Evolutionary conservation across 2,113 vertebrate species (phyloP), one percentile per base, ranked within the genome.

Genomic region (Alces alces): DNA sequence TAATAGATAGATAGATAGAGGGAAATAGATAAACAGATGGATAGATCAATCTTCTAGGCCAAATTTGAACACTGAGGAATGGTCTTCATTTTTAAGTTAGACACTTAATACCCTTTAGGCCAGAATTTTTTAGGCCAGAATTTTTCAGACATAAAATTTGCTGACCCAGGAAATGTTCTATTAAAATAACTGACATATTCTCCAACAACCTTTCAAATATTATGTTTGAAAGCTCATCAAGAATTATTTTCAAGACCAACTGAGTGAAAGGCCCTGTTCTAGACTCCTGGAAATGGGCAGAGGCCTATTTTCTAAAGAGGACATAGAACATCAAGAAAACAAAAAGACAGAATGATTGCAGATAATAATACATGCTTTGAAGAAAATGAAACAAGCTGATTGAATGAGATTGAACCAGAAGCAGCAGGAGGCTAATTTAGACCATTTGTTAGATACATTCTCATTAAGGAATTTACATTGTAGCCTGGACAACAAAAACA

Each of bases 11-110:
- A 80, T 19, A 28, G 27, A 50, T 50, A 52, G 28, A 80, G 10
- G 23, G 23, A 52, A 80, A 80, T n/a, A 80, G 45, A 80, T 33
- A 47, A 79, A 33, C 10, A 70, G 19, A 39, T 25, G 15, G 1
- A 12, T 70, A 57, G 64, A 58, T 95, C 30, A 52, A 9, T 8
- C 54, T 89, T 82, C 84, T 36, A 64, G 50, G 11, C 52, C 52
- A 95, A 93, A 28, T 96, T 88, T 91, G 57, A 96, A 96, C 91
- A 95, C 66, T n/a, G 25, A 97, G 54, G 21, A 92, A 87, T 93
- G 89, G 36, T 86, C 70, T 96, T 86, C 95, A 73, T 95, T 97
- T 54, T 57, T 73, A 93, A 93, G 66, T 95, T 86, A 94, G 87
- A 80, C 64, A 89, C 58, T 98, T 97, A 57, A 92, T 43, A 93